Conservation (phyloP, 2,888 invertebrate genomes). For the Harpagoxenus sublaevis region DNA sequence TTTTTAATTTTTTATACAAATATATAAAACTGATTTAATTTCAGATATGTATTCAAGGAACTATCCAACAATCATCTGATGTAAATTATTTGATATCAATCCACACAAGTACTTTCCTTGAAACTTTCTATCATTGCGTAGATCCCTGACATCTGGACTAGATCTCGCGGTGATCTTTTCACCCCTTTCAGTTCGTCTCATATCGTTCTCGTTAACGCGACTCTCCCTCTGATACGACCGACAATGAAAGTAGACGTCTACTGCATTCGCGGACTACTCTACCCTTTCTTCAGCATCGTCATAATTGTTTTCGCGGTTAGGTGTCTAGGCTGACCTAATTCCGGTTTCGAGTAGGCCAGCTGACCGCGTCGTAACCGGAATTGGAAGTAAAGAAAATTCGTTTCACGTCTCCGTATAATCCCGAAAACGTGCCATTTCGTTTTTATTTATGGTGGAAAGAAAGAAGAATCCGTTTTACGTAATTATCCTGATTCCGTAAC, state of each 20-base stretch:
- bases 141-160: slow-evolving; percentile 65
- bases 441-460: background rate
- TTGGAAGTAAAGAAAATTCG: slow-evolving; percentile 64
- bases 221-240: slow-evolving; percentile 62
- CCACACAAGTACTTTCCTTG: slow-evolving; percentile 62
- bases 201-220: slow-evolving; percentile 17
- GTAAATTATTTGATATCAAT: background rate
- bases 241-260: slow-evolving; percentile 85
- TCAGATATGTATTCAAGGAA: background rate
- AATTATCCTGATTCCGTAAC: background rate
- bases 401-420: background rate
- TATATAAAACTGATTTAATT: background rate
- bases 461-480: background rate
- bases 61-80: background rate
- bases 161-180: slow-evolving; percentile 34
- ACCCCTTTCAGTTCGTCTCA: slow-evolving; percentile 22
- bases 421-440: slow-evolving; percentile 2
- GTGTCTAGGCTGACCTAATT: slow-evolving; percentile 82
- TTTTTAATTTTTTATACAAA: no score
- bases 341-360: slow-evolving; percentile 83
- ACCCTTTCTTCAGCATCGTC: slow-evolving; percentile 46
- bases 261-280: slow-evolving; percentile 50
- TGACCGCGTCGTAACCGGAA: slow-evolving; percentile 70
- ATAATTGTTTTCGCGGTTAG: slow-evolving; percentile 81
- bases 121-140: slow-evolving; percentile 68